Percentiles rank a stretch among this genome's conserved stretches.
Evolutionary conservation across 2,113 vertebrate species (phyloP).

Genomic region (Poeciliopsis retropinna): DNA sequence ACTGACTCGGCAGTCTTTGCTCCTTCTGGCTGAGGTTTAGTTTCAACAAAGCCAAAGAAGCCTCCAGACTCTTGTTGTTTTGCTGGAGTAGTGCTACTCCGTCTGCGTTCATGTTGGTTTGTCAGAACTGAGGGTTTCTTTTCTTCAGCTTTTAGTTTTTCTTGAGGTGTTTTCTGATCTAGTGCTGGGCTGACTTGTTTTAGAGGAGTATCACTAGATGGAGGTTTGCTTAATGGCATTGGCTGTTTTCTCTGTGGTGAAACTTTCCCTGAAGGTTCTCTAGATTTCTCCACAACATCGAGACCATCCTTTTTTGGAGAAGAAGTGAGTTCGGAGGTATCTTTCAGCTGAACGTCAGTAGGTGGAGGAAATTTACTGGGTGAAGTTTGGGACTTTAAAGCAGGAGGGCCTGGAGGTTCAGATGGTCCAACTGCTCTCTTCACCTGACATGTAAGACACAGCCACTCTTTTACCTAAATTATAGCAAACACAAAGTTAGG

Average conservation of each 20-base stretch:
- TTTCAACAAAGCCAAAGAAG: slow-evolving; percentile 75
- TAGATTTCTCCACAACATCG: slow-evolving; percentile 42
- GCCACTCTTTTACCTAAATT: slow-evolving; percentile 88
- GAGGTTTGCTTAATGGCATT: slow-evolving; percentile 66
- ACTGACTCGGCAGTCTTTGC: slow-evolving; percentile 83
- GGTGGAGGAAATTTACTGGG: slow-evolving; percentile 63
- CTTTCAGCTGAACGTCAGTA: slow-evolving; percentile 27
- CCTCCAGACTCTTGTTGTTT: slow-evolving; percentile 72
- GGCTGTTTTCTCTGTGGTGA: slow-evolving; percentile 58
- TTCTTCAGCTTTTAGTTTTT: slow-evolving; percentile 24
- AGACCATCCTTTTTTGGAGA: slow-evolving; percentile 27
- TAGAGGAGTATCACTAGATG: slow-evolving; percentile 19
- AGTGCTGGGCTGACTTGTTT: slow-evolving; percentile 28
- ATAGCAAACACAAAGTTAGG: neutral
- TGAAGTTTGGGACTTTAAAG: slow-evolving; percentile 68
- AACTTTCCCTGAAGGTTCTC: slow-evolving; percentile 45
- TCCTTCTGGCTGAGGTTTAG: slow-evolving; percentile 78
- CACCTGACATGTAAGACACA: slow-evolving; percentile 96
- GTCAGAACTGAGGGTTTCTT: slow-evolving; percentile 64
- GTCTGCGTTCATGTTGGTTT: slow-evolving; percentile 59
- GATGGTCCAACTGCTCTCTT: slow-evolving; percentile 86
- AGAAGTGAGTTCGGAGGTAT: slow-evolving; percentile 28
- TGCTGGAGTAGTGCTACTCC: slow-evolving; percentile 73
- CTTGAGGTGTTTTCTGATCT: slow-evolving; percentile 30
- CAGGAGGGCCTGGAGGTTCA: slow-evolving; percentile 69